Evolutionary conservation across 2,113 vertebrate genomes (phyloP).

Genomic region (Aramus guarauna): DNA sequence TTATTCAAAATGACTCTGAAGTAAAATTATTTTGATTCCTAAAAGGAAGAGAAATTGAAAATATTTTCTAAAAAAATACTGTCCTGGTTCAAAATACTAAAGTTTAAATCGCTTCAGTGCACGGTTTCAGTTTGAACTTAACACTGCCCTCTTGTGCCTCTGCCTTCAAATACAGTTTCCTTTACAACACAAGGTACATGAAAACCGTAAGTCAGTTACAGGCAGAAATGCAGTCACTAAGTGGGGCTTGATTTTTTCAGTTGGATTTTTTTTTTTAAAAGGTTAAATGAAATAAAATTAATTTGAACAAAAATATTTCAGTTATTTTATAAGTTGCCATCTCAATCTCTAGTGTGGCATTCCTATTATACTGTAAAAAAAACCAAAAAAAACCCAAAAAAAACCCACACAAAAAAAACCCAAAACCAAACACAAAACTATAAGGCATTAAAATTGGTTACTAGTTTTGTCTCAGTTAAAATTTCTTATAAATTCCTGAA

Average conservation of each 20-base stretch:
- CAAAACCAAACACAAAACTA: too few relatives aligned
- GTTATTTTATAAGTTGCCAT: not conserved
- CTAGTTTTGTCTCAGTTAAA: not conserved
- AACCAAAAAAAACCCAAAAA: too few relatives aligned
- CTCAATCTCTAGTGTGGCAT: not conserved
- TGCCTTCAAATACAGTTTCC: not conserved
- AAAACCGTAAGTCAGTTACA: not conserved
- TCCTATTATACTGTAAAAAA: not conserved
- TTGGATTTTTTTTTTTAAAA: not conserved
- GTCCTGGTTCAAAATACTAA: not conserved
- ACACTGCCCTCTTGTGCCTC: conserved; percentile 63
- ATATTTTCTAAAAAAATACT: not conserved
- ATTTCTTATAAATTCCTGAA: not conserved
- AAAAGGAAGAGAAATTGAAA: not conserved
- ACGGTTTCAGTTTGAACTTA: conserved; percentile 33
- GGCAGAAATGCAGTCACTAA: not conserved
- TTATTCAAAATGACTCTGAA: conserved; percentile 32
- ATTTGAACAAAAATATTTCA: not conserved
- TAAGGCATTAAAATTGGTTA: not conserved
- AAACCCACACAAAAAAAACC: too few relatives aligned
- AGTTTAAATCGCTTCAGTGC: not conserved
- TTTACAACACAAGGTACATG: not conserved
- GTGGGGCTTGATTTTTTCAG: too few relatives aligned
- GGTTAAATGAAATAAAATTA: not conserved
- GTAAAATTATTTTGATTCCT: not conserved